phyloP scores from a whole-genome alignment of 2,888 invertebrate species.

The Himalopsyche japonica region DNA sequence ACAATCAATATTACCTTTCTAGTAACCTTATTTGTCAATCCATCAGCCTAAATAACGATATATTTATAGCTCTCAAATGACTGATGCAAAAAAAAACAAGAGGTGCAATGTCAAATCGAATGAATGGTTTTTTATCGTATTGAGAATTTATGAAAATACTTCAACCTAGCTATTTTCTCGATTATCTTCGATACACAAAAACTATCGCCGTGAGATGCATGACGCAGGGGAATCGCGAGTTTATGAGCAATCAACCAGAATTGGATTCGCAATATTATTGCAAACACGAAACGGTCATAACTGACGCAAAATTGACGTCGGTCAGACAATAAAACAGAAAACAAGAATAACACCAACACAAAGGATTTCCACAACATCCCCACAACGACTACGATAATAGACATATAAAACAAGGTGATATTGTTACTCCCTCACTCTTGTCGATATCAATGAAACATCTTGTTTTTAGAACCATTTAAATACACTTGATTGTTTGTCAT shows the following conservation, averaged over 20 bases:
- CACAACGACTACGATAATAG: background rate
- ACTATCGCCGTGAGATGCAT: background rate
- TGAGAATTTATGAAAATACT: no score
- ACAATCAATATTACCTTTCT: no score
- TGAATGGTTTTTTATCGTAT: no score
- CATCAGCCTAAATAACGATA: no score
- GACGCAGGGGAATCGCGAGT: background rate
- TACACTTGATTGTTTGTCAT: no score
- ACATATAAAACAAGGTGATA: background rate
- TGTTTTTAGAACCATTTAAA: no score
- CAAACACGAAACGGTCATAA: background rate
- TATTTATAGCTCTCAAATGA: no score
- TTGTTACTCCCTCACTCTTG: background rate
- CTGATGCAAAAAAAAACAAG: no score
- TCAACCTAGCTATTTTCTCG: no score
- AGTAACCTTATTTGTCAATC: no score
- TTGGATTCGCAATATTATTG: constrained; percentile 23
- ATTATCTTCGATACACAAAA: background rate
- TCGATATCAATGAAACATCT: background rate
- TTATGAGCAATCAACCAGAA: constrained; percentile 30
- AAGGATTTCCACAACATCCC: background rate
- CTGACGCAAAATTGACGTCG: background rate
- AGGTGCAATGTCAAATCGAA: no score
- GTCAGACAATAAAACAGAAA: background rate
- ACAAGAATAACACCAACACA: background rate